Evolutionary conservation across 23 tunicate species (phyloP).

Genomic region (Halocynthia roretzi): DNA sequence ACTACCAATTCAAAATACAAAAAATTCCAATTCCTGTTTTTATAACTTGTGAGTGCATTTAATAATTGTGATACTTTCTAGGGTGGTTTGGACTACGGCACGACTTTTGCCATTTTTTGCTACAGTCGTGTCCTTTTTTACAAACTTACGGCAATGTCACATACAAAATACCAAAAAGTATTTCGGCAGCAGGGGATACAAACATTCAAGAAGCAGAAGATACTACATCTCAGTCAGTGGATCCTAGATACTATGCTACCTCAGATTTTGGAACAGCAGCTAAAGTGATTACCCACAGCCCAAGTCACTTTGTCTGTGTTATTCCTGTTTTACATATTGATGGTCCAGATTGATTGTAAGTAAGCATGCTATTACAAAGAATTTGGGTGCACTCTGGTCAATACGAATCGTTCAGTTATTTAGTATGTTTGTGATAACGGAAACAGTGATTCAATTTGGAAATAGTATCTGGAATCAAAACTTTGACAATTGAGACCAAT

Average conservation of each 20-base stretch:
- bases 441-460: no score
- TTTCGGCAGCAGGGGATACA: slow-evolving; percentile 10
- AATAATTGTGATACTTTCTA: slow-evolving; percentile 17
- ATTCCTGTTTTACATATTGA: slow-evolving; percentile 6
- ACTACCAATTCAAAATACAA: no score
- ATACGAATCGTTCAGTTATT: no score
- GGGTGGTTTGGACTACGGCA: slow-evolving; percentile 97
- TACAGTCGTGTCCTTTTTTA: slow-evolving; percentile 61
- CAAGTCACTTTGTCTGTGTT: background rate
- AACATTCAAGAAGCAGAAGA: background rate
- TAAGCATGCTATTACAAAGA: background rate
- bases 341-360: slow-evolving; percentile 7
- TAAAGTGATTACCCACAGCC: slow-evolving; percentile 12
- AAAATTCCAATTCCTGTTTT: no score
- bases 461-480: no score
- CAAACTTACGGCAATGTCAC: slow-evolving; percentile 79
- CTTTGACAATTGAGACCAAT: no score
- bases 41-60: background rate
- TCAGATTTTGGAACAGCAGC: background rate
- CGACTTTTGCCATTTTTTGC: slow-evolving; percentile 82
- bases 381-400: background rate
- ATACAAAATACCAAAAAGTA: slow-evolving; percentile 30
- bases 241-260: background rate
- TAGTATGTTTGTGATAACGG: no score
- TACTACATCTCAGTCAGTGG: background rate